Conservation (phyloP, 2,113 vertebrate genomes). For the Verasper variegatus region DNA sequence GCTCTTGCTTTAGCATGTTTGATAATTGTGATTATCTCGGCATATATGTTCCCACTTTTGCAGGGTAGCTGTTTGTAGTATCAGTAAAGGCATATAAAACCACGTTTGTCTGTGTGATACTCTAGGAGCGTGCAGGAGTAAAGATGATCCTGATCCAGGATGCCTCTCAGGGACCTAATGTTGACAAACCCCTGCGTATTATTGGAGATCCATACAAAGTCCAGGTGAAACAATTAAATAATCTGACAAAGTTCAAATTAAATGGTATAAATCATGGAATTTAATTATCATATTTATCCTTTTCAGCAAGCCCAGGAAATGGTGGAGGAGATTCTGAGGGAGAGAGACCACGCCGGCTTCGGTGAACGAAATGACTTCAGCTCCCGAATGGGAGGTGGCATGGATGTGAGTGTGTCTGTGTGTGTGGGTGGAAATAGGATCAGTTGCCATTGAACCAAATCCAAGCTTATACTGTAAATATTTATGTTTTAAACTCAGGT, state of each 20-base stretch:
- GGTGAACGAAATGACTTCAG: slow-evolving; percentile 86
- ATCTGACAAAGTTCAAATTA: neutral
- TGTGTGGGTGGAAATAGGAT: slow-evolving; percentile 6
- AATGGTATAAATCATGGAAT: no score
- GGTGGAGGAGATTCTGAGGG: slow-evolving; percentile 89
- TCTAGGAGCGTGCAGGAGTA: slow-evolving; percentile 87
- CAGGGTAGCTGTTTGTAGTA: neutral
- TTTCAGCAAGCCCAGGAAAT: slow-evolving; percentile 89
- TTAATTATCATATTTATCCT: neutral
- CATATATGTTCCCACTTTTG: neutral
- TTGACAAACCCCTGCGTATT: slow-evolving; percentile 51
- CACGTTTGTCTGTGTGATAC: neutral
- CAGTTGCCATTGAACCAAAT: neutral
- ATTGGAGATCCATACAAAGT: slow-evolving; percentile 53
- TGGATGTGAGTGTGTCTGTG: slow-evolving; percentile 66
- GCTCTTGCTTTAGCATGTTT: neutral
- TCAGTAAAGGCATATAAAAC: neutral
- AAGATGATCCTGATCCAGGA: slow-evolving; percentile 86
- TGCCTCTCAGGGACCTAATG: slow-evolving; percentile 49
- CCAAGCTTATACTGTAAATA: neutral
- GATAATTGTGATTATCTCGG: neutral
- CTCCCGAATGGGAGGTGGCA: slow-evolving; percentile 82
- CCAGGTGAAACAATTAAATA: slow-evolving; percentile 9
- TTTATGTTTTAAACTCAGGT: slow-evolving; percentile 12
- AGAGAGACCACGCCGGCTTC: slow-evolving; percentile 85